Conservation (phyloP, 1,140 invertebrate genomes). For the Rhopalosiphum maidis region DNA sequence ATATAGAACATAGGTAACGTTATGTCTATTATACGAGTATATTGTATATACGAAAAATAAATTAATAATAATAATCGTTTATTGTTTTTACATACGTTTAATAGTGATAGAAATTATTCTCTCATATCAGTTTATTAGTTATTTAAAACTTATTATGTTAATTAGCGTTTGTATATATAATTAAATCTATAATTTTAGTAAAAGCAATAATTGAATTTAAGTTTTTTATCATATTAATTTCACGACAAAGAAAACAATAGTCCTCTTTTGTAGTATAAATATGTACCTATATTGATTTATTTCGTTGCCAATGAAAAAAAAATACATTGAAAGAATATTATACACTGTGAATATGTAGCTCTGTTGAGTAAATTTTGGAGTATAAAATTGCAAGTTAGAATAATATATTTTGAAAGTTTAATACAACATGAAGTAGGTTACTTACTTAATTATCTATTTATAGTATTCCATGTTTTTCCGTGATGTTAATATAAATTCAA, state of each 20-base stretch:
- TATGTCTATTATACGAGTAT: too few species aligned
- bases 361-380: background rate
- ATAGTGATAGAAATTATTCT: too few species aligned
- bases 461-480: background rate
- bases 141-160: too few species aligned
- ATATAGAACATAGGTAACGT: too few species aligned
- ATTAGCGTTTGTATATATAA: too few species aligned
- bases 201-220: background rate
- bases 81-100: too few species aligned
- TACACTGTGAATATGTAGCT: too few species aligned
- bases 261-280: background rate
- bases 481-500: background rate
- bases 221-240: background rate
- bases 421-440: too few species aligned
- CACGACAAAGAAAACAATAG: background rate
- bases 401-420: background rate
- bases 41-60: background rate
- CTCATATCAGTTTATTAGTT: too few species aligned
- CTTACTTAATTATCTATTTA: background rate
- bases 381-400: background rate
- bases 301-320: too few species aligned
- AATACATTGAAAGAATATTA: too few species aligned
- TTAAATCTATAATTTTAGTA: too few species aligned
- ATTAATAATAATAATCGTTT: background rate
- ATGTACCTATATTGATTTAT: background rate